phyloP scores from a whole-genome alignment of 37 sponge, comb jelly and placozoan species.

The Geodia barretti region DNA sequence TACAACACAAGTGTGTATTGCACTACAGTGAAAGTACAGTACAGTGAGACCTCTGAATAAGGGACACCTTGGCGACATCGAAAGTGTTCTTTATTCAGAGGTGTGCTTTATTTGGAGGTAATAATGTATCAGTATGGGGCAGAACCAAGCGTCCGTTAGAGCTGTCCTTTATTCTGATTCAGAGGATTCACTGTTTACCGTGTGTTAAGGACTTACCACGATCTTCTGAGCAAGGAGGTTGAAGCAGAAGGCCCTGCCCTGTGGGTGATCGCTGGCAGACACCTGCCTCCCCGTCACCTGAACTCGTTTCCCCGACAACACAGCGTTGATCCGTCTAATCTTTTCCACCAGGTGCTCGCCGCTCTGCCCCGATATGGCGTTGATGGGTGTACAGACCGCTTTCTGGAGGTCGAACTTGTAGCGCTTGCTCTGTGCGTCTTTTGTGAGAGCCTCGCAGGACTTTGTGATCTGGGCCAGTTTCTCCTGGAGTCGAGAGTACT shows the following conservation, averaged over 20 bases:
- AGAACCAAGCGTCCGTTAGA: no score
- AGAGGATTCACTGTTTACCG: not conserved
- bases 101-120: no score
- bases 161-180: no score
- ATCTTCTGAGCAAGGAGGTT: slow-evolving; percentile 80
- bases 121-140: no score
- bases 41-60: no score
- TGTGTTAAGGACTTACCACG: slow-evolving; percentile 55
- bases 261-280: slow-evolving; percentile 42
- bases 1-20: no score
- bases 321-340: slow-evolving; percentile 30
- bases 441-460: not conserved
- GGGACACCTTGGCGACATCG: no score
- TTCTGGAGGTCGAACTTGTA: slow-evolving; percentile 75
- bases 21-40: no score
- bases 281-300: slow-evolving; percentile 51
- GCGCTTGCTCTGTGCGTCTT: slow-evolving; percentile 30
- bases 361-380: slow-evolving; percentile 69
- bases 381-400: slow-evolving; percentile 59
- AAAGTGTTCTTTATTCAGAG: no score
- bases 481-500: slow-evolving; percentile 31
- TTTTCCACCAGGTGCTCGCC: slow-evolving; percentile 67
- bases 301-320: slow-evolving; percentile 62
- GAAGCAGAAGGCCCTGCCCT: slow-evolving; percentile 56
- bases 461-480: not conserved